Conservation (phyloP, 2,888 invertebrate genomes). For the Dryomyza anilis region DNA sequence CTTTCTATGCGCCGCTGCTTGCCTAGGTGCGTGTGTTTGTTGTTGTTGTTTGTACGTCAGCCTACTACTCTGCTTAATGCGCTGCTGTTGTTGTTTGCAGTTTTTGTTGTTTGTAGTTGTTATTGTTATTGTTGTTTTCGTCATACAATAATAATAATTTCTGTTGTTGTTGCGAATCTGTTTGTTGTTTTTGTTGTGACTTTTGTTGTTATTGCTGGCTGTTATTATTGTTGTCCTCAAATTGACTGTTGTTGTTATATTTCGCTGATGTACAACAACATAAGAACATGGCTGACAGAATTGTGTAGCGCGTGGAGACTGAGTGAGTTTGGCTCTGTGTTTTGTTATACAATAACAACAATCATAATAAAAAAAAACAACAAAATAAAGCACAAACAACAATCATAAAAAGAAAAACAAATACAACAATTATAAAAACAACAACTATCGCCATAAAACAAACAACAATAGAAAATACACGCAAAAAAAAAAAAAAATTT, state of each 20-base stretch:
- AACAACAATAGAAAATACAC: no score
- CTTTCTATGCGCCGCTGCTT: background rate
- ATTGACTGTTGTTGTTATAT: slow-evolving; percentile 33
- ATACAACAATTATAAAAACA: no score
- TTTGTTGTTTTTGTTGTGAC: background rate
- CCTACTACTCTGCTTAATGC: background rate
- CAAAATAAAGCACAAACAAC: no score
- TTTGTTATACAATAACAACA: no score
- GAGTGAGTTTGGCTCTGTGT: no score
- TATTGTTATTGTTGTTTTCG: background rate
- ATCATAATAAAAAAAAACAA: no score
- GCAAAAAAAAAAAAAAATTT: no score
- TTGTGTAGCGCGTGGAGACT: slow-evolving; percentile 26
- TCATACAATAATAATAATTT: no score
- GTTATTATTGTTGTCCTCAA: slow-evolving; percentile 1
- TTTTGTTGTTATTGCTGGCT: background rate
- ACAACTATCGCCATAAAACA: no score
- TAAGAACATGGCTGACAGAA: slow-evolving; percentile 40
- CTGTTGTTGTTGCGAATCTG: background rate
- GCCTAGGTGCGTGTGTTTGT: background rate
- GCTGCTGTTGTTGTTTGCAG: background rate
- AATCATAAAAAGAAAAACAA: no score
- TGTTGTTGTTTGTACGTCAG: no score
- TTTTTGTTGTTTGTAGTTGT: background rate
- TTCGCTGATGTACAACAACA: slow-evolving; percentile 39